Evolutionary conservation across 2,113 vertebrate genomes (phyloP).

Genomic region (Microcebus ravelobensis): DNA sequence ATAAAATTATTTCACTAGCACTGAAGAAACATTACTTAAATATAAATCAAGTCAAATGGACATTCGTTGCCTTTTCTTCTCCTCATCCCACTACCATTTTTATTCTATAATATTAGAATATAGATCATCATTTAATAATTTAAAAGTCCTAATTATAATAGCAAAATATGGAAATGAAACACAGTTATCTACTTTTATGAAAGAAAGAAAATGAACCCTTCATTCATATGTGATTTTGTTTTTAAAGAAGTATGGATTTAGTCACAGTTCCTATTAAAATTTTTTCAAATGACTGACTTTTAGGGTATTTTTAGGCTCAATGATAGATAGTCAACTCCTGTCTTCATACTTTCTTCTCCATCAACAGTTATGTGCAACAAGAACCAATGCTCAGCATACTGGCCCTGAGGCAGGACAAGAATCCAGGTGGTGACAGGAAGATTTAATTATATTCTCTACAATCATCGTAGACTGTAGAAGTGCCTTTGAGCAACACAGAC

Average conservation of each 20-base stretch:
- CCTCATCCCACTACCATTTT: not conserved
- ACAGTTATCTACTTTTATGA: not conserved
- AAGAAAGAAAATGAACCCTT: conserved; percentile 36
- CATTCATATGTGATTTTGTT: not conserved
- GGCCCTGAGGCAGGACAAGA: not conserved
- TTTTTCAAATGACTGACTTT: conserved; percentile 14
- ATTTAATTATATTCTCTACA: not conserved
- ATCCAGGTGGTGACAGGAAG: not conserved
- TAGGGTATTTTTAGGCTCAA: not conserved
- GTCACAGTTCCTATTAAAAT: not conserved
- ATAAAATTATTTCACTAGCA: not conserved
- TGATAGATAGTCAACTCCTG: not conserved
- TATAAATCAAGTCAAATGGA: conserved; percentile 20
- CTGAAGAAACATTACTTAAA: conserved; percentile 12
- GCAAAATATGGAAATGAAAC: conserved; percentile 37
- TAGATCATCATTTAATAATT: conserved; percentile 16
- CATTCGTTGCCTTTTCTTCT: not conserved
- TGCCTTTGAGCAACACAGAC: not conserved
- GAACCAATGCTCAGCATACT: not conserved
- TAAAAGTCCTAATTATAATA: not conserved
- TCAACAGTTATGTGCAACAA: not conserved
- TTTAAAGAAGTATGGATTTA: conserved; percentile 30
- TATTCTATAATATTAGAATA: not conserved
- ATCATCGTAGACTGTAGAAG: not conserved
- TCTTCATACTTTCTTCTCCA: not conserved